Evolutionary conservation across 2,113 vertebrate species (phyloP).

Genomic region (Cromileptes altivelis): DNA sequence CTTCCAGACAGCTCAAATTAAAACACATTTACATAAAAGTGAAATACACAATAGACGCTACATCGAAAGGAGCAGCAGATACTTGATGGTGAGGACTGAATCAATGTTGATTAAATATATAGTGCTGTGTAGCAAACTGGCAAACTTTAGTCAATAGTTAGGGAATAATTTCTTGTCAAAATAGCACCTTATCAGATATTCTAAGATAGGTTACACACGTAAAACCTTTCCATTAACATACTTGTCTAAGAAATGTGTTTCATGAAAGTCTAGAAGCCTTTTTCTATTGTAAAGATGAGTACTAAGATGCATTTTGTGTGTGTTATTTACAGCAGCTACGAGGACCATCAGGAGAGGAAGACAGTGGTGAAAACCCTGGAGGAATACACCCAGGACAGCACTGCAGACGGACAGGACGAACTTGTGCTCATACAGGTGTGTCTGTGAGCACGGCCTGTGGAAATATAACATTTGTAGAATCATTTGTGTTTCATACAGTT

Average conservation of each 20-base stretch:
- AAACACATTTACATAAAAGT: no score
- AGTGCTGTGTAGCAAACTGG: no score
- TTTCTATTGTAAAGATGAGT: background rate
- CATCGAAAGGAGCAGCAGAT: no score
- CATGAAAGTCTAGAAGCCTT: no score
- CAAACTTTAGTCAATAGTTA: no score
- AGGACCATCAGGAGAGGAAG: constrained; percentile 86
- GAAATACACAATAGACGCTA: no score
- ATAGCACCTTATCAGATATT: background rate
- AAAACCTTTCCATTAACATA: background rate
- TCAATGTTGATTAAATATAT: no score
- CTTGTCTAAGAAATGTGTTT: background rate
- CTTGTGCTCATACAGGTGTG: constrained; percentile 88
- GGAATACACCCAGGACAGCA: constrained; percentile 88
- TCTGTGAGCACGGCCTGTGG: background rate
- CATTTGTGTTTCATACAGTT: background rate
- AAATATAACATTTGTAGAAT: background rate
- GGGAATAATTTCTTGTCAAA: background rate
- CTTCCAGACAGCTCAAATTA: no score
- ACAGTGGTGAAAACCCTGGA: constrained; percentile 90
- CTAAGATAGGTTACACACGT: background rate
- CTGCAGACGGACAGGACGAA: constrained; percentile 87
- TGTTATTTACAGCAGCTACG: constrained; percentile 83
- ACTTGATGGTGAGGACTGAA: no score
- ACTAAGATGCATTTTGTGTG: background rate